Conservation (phyloP, 2,797 vertebrate genomes). For the Propithecus perrieri region DNA sequence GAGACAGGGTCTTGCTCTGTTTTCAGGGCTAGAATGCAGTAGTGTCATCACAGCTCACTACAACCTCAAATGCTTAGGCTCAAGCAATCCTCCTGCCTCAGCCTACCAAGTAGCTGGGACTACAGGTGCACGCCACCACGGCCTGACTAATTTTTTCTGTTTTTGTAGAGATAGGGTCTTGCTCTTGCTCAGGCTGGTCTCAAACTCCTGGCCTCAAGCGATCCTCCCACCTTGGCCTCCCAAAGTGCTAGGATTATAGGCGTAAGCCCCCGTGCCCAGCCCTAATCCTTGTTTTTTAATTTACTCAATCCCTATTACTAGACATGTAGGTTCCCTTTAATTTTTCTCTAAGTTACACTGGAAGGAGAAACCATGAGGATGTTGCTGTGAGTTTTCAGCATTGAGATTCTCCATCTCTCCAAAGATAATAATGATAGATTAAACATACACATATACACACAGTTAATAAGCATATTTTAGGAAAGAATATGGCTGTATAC, state of each 20-base stretch:
- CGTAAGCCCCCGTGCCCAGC: too few relatives aligned
- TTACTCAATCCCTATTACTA: neutral
- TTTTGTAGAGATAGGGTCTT: neutral
- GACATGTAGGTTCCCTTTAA: neutral
- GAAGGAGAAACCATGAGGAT: conserved; percentile 28
- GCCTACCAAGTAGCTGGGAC: neutral
- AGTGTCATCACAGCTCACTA: neutral
- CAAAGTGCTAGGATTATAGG: too few relatives aligned
- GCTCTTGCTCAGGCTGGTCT: neutral
- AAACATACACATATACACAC: neutral
- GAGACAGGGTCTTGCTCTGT: neutral
- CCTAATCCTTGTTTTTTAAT: neutral
- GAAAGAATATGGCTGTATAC: neutral
- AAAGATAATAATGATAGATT: neutral
- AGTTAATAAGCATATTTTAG: neutral
- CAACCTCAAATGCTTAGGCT: neutral
- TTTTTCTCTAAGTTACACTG: neutral
- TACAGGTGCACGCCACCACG: neutral
- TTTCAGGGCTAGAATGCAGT: neutral
- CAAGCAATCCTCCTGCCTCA: neutral
- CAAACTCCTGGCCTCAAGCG: too few relatives aligned
- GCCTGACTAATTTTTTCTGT: too few relatives aligned
- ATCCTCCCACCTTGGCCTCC: too few relatives aligned
- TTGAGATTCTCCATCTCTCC: neutral
- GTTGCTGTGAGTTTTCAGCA: neutral